These are phyloP conservation scores for Antheraea pernyi DNA, from an alignment of 1,140 invertebrate genomes.

Conservation along the genomic window DNA sequence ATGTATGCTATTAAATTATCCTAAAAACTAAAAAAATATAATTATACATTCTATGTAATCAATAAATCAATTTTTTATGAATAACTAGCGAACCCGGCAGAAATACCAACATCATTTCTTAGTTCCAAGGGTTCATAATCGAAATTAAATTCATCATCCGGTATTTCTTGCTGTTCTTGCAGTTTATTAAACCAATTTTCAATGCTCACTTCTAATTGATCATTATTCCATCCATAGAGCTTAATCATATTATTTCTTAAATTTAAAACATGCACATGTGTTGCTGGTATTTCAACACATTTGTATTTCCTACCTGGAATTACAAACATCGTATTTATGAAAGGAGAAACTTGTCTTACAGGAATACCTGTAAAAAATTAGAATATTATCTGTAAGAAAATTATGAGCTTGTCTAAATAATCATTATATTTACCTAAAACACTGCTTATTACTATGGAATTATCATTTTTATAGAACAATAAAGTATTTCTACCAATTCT, in stretches of 20 bases:
- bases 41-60: neutral
- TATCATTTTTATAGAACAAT: slow-evolving; percentile 81
- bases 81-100: neutral
- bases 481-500: slow-evolving; percentile 91
- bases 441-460: slow-evolving; percentile 80
- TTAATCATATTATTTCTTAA: slow-evolving; percentile 69
- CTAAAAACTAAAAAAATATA: slow-evolving; percentile 42
- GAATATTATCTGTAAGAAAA: neutral
- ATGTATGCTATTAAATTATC: slow-evolving; percentile 62
- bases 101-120: slow-evolving; percentile 7
- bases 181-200: slow-evolving; percentile 53
- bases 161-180: slow-evolving; percentile 50
- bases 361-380: no score
- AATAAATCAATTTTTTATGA: neutral
- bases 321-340: neutral
- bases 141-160: slow-evolving; percentile 49
- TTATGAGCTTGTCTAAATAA: neutral
- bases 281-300: slow-evolving; percentile 86
- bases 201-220: slow-evolving; percentile 22
- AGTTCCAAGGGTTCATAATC: slow-evolving; percentile 30
- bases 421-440: slow-evolving; percentile 71
- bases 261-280: slow-evolving; percentile 84
- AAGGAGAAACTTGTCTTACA: no score
- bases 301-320: slow-evolving; percentile 70
- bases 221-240: slow-evolving; percentile 61